Percentiles rank a stretch among this genome's conserved stretches.
Conservation (phyloP, 1,140 invertebrate species). For the Rhagoletis pomonella region DNA sequence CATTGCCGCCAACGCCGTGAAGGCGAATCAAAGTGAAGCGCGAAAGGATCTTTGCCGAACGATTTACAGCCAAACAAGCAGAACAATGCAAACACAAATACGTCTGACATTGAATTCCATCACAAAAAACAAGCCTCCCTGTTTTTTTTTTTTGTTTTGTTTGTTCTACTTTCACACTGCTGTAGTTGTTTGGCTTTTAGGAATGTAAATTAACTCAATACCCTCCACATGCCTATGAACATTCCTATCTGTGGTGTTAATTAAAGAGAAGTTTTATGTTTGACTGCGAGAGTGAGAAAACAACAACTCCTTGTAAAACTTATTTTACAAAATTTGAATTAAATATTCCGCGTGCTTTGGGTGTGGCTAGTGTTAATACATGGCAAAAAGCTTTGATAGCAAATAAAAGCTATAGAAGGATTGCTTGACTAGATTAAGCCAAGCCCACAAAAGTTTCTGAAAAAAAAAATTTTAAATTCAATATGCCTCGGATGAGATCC, state of each 20-base stretch:
- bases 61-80: conserved; percentile 38
- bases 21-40: conserved; percentile 27
- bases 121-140: neutral
- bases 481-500: too few species aligned
- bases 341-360: too few species aligned
- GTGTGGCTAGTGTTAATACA: too few species aligned
- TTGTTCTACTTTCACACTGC: neutral
- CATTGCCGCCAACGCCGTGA: conserved; percentile 14
- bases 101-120: conserved; percentile 26
- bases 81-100: conserved; percentile 16
- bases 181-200: neutral
- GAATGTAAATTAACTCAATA: neutral
- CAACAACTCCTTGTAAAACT: too few species aligned
- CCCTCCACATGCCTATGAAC: neutral
- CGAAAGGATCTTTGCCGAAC: conserved; percentile 9
- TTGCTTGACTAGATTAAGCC: too few species aligned
- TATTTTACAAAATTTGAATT: too few species aligned
- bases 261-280: neutral
- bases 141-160: neutral
- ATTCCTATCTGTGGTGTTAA: neutral
- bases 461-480: too few species aligned
- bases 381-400: too few species aligned
- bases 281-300: neutral
- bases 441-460: too few species aligned
- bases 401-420: too few species aligned